phyloP scores from a whole-genome alignment of 2,797 vertebrate genomes.

The Aphelocoma californica region DNA sequence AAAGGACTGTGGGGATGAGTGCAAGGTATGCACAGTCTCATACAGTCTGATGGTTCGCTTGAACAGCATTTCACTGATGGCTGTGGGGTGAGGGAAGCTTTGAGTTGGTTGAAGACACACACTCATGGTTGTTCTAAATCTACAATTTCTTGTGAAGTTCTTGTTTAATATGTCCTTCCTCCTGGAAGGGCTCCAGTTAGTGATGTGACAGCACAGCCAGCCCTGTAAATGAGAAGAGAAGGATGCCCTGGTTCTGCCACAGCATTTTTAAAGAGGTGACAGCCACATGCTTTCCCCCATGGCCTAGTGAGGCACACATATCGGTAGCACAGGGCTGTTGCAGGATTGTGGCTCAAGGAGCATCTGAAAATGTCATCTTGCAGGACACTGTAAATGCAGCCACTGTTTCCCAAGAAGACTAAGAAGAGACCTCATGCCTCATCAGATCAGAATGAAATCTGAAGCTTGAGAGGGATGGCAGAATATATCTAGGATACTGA shows the following conservation, averaged over 20 bases:
- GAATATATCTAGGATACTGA: neutral
- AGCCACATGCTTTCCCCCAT: neutral
- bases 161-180: neutral
- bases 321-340: neutral
- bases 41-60: neutral
- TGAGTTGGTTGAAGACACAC: neutral
- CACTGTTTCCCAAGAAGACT: neutral
- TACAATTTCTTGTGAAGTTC: neutral
- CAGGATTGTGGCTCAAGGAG: neutral
- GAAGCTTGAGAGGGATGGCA: neutral
- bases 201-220: neutral
- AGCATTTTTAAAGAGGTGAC: slow-evolving; percentile 17
- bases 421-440: neutral
- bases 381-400: neutral
- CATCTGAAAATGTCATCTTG: neutral
- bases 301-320: neutral
- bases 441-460: neutral
- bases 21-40: neutral
- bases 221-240: slow-evolving; percentile 11
- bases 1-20: neutral
- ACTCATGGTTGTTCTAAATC: neutral
- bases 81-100: neutral
- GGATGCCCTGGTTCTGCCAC: slow-evolving; percentile 14
- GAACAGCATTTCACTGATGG: neutral
- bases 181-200: slow-evolving; percentile 11